Evolutionary conservation across 2,113 vertebrate genomes (phyloP), one percentile per base, ranked within the genome.

Genomic region (Uria lomvia): DNA sequence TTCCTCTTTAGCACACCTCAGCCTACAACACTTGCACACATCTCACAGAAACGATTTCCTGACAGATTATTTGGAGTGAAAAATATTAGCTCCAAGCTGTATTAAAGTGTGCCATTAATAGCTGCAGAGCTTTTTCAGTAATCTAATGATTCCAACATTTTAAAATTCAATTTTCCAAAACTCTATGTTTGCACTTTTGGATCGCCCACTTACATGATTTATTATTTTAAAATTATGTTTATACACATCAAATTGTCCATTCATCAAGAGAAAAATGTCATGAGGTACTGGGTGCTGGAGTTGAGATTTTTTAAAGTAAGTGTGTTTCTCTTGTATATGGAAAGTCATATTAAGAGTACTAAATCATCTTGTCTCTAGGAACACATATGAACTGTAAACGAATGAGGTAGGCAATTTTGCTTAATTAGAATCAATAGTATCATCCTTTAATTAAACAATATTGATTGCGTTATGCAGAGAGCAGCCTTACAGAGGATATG

Each of bases 351-450:
- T 85, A 90, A 38, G 52, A 59, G 71, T 88, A 94, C 49, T 98
- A 97, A 97, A 98, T 98, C 96, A 94, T 95, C 36, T 92, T 97
- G 91, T 95, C 95, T 94, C 67, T 90, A 67, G 55, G 30, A 98
- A 91, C 92, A 97, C 52, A 96, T 93, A 96, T 96, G 95, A 98
- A 98, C 96, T 96, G 66, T 82, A 98, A 97, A 97, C 3, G 89
- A 98, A 98, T 97, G 97, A 98, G 91, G 88, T 94, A 98, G 97
- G 96, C 96, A 97, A 94, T 97, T 98, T 97, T 96, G 85, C 72
- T 95, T 98, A 97, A 98, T 97, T 97, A 96, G 92, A 98, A 98
- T 98, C 98, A 98, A 98, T 98, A 97, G n/a, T 94, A 95, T 98
- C 97, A 98, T 98, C 94, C 90, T 98, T 97, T 98, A 98, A 98